Percentiles rank a stretch among this genome's conserved stretches.
These are phyloP conservation scores for Otolemur crassicaudatus DNA, from an alignment of 2,797 vertebrate species.

Conservation along the genomic window DNA sequence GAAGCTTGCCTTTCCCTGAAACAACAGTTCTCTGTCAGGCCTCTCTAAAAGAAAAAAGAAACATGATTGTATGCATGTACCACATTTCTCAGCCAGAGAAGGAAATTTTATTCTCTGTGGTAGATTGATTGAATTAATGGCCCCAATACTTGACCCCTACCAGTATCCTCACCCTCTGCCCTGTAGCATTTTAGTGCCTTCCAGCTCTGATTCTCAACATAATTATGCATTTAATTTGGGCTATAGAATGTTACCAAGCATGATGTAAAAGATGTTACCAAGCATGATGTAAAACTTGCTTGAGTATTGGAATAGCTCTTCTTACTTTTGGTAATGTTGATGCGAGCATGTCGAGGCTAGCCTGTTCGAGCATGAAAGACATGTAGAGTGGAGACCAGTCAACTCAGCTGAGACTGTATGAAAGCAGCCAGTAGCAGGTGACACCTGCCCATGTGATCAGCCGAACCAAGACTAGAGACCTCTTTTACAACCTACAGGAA, in stretches of 20 bases:
- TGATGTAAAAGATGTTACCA: background rate
- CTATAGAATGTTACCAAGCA: background rate
- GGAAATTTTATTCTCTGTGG: slow-evolving; percentile 33
- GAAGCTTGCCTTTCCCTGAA: background rate
- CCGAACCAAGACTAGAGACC: background rate
- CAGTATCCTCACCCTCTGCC: background rate
- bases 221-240: background rate
- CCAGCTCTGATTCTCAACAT: background rate
- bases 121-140: slow-evolving; percentile 33
- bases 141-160: background rate
- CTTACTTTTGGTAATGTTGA: background rate
- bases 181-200: background rate
- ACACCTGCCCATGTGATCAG: background rate
- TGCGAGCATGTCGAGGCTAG: background rate
- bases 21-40: background rate
- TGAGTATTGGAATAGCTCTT: background rate
- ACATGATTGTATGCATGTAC: background rate
- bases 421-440: background rate
- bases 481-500: background rate
- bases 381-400: background rate
- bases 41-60: background rate
- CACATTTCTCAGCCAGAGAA: background rate
- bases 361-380: background rate
- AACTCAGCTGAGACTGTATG: background rate
- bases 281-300: background rate